Percentiles rank a stretch among this genome's conserved stretches.
These are phyloP conservation scores for Eupithecia vulgata DNA, from an alignment of 2,888 invertebrate genomes.

Conservation along the genomic window DNA sequence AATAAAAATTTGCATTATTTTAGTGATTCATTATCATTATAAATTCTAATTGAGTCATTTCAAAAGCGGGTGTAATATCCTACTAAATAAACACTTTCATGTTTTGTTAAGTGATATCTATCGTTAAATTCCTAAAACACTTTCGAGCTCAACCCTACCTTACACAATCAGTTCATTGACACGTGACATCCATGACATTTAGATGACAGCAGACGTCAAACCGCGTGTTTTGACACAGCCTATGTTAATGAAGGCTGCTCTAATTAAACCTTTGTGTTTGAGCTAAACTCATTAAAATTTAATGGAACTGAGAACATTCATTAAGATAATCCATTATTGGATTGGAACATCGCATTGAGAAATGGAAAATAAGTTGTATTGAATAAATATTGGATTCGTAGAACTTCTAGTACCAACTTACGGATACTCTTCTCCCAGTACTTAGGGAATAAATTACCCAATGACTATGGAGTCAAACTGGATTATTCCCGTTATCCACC, in stretches of 20 bases:
- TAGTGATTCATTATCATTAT: too few relatives aligned
- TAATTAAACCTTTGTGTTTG: constrained; percentile 75
- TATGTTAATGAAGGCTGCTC: constrained; percentile 70
- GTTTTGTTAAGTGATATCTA: too few relatives aligned
- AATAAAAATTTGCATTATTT: too few relatives aligned
- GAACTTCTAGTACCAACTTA: too few relatives aligned
- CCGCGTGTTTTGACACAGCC: constrained; percentile 73
- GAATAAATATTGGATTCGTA: neutral
- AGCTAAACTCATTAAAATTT: constrained; percentile 68
- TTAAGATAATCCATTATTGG: constrained; percentile 42
- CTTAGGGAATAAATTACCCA: too few relatives aligned
- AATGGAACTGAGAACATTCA: constrained; percentile 55
- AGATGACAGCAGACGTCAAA: constrained; percentile 68
- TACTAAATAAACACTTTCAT: too few relatives aligned
- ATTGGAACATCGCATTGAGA: constrained; percentile 17
- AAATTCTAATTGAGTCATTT: too few relatives aligned
- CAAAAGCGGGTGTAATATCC: too few relatives aligned
- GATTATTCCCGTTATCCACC: too few relatives aligned
- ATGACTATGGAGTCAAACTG: too few relatives aligned
- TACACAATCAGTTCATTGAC: constrained; percentile 52
- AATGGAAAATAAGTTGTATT: neutral
- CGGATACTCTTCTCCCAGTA: too few relatives aligned
- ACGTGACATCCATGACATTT: constrained; percentile 70
- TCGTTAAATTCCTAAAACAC: constrained; percentile 21
- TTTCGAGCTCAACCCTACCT: constrained; percentile 53